Evolutionary conservation across 2,113 vertebrate genomes (phyloP), one percentile per base, ranked within the genome.

Genomic region (Phaetusa simplex): DNA sequence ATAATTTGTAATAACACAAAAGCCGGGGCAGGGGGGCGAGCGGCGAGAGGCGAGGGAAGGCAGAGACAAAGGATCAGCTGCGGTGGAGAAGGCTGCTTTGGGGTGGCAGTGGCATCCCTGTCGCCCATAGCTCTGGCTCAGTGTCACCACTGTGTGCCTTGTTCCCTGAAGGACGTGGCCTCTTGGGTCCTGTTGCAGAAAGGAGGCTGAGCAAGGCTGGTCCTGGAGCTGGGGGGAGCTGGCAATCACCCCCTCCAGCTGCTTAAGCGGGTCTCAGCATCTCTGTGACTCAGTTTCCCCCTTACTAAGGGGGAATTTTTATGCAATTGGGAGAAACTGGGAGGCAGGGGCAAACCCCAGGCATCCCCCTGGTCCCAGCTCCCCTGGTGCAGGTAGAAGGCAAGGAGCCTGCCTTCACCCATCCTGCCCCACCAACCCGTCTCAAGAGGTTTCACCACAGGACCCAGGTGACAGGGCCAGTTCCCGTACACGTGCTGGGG

Each of bases 1-100:
- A 98, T 98, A 98, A 98, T 98, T 98, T 98, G 95, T 95, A 98
- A 98, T 97, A 98, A 98, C 98, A 98, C 84, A 89, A 97, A 95
- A 95, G 96, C 88, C 12, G 87, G 74, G 93, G 96, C 83, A 92
- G 42, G 73, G 66, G 77, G 52, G 43, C 7, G 42, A 92, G 93
- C 87, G 64, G 82, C 1, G 0, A 97, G 92, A 97, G 73, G 79
- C 72, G 0, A 88, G 73, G 62, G 89, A 92, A 92, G 82, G 91
- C 83, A 80, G 71, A 95, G 86, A 95, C 95, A 93, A 95, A 95
- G 81, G 43, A 58, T 73, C 24, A 40, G 45, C 80, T 8, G 11
- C 1, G 0, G 42, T 4, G 1, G 50, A 43, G 45, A 26, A 87
- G 58, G 61, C 76, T 88, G 69, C 81, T 93, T 70, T 8, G 8